A percentile compares a stretch with the other conserved stretches of the same genome.
phyloP scores from a whole-genome alignment of 2,797 vertebrate species.

The Cichlasoma orientale region DNA sequence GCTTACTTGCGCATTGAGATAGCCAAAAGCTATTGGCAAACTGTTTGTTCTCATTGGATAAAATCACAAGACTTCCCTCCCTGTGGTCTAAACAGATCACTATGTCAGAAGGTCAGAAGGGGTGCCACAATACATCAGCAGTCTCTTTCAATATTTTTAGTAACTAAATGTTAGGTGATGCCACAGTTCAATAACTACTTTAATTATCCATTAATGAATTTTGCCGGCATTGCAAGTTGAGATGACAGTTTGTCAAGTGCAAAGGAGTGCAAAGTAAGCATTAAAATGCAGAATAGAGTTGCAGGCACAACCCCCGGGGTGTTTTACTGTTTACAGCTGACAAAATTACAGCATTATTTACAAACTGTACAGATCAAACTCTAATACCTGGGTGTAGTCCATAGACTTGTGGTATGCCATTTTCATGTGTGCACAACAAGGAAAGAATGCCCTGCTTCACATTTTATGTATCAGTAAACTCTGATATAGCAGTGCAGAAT shows the following conservation, averaged over 20 bases:
- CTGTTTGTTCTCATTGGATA: conserved; percentile 77
- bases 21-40: conserved; percentile 73
- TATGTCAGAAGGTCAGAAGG: conserved; percentile 60
- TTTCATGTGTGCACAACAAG: background rate
- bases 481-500: background rate
- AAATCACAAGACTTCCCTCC: conserved; percentile 67
- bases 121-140: conserved; percentile 57
- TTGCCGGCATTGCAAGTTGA: conserved; percentile 1
- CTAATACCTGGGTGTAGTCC: background rate
- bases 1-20: conserved; percentile 72
- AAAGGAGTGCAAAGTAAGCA: background rate
- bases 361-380: background rate
- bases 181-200: conserved; percentile 10
- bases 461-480: background rate
- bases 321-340: background rate
- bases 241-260: conserved; percentile 2
- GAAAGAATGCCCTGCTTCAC: background rate
- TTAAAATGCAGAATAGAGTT: background rate
- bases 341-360: background rate
- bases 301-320: background rate
- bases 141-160: conserved; percentile 41
- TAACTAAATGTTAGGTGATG: conserved; percentile 35
- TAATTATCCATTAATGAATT: conserved; percentile 19
- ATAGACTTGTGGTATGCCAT: background rate
- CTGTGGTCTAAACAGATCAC: conserved; percentile 64